Conservation (phyloP, 2,888 invertebrate species). For the Thymelicus acteon region DNA sequence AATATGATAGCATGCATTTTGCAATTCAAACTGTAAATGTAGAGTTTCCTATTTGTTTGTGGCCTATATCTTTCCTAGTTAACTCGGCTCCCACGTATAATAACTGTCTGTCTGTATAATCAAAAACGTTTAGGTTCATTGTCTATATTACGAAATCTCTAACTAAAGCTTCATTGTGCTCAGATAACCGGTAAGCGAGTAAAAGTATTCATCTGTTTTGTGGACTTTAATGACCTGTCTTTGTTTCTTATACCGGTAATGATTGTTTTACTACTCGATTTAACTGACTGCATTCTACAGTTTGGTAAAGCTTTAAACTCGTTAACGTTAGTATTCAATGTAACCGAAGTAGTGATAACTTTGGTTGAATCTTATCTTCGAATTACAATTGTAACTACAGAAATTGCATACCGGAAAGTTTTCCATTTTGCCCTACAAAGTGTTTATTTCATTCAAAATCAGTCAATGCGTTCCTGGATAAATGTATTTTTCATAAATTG, state of each 20-base stretch:
- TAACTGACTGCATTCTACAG: conserved; percentile 3
- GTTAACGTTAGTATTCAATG: neutral
- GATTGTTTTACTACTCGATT: conserved; percentile 9
- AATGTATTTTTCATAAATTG: no score
- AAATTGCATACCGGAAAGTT: no score
- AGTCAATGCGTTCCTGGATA: no score
- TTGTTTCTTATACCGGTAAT: conserved; percentile 1
- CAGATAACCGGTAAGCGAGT: conserved; percentile 27
- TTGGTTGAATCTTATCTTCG: no score
- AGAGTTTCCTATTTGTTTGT: conserved; percentile 53
- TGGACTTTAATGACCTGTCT: conserved; percentile 21
- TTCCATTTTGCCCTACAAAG: no score
- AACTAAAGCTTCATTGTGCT: conserved; percentile 30
- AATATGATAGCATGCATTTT: conserved; percentile 48
- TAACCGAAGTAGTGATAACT: no score
- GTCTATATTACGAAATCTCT: conserved; percentile 2
- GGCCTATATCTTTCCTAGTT: conserved; percentile 37
- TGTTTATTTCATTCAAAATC: no score
- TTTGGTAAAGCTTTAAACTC: neutral
- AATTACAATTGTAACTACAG: no score
- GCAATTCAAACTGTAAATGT: conserved; percentile 55
- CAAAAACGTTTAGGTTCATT: neutral
- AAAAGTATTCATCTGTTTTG: conserved; percentile 16
- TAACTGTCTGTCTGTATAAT: neutral
- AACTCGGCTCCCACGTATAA: conserved; percentile 40